Conservation (phyloP, 2,888 invertebrate genomes). For the Xylocampa areola region DNA sequence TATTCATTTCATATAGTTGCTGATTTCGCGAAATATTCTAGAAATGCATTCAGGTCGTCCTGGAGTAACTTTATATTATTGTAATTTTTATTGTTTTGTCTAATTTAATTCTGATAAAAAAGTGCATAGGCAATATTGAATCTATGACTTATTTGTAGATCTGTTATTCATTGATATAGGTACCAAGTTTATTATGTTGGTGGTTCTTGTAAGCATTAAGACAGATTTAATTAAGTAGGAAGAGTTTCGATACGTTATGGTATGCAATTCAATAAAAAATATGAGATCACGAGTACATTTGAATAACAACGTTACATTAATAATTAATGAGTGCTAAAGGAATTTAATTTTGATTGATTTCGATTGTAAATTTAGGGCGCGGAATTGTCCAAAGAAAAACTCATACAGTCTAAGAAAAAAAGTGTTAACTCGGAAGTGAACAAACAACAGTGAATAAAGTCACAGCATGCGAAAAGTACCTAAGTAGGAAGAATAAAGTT, state of each 20-base stretch:
- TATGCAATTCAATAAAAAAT: conserved; percentile 29
- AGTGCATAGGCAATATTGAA: too few species aligned
- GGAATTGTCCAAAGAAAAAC: conserved; percentile 20
- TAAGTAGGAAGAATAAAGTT: conserved; percentile 79
- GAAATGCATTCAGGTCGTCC: too few species aligned
- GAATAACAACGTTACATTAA: conserved; percentile 44
- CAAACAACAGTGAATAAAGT: conserved; percentile 59
- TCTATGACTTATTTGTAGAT: too few species aligned
- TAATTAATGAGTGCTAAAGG: conserved; percentile 33
- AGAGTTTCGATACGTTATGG: conserved; percentile 8
- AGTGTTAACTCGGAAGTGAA: conserved; percentile 69
- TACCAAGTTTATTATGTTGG: background rate
- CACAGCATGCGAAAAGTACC: conserved; percentile 70
- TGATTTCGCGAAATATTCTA: too few species aligned
- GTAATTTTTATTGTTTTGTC: too few species aligned
- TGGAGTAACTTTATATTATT: too few species aligned
- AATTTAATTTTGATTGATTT: conserved; percentile 37
- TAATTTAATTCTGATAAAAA: too few species aligned
- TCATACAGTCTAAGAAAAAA: conserved; percentile 22
- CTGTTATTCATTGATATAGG: too few species aligned
- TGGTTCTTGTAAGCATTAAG: background rate
- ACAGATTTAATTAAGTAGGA: conserved; percentile 23
- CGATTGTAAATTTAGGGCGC: conserved; percentile 33
- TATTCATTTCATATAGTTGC: background rate
- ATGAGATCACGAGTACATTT: conserved; percentile 35